Conservation (phyloP, 2,113 vertebrate genomes). For the Gallinago jamesoni region DNA sequence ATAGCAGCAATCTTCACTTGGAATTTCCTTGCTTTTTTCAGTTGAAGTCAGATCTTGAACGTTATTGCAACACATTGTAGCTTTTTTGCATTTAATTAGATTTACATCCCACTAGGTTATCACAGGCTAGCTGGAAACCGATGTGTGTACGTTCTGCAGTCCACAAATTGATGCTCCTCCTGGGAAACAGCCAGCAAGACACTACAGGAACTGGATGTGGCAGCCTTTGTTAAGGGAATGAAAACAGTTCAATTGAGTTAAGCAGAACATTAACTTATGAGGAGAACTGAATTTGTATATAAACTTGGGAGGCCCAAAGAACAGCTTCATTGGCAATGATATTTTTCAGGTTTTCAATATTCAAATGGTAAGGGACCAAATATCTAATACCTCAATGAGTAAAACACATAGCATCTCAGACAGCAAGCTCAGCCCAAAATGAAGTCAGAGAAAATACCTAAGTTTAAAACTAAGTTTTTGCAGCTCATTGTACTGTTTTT, state of each 20-base stretch:
- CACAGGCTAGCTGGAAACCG: neutral
- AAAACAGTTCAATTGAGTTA: slow-evolving; percentile 20
- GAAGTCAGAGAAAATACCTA: neutral
- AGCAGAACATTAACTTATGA: neutral
- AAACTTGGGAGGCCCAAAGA: neutral
- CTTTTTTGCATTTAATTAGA: neutral
- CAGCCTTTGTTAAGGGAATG: neutral
- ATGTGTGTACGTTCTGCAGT: neutral
- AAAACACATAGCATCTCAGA: neutral
- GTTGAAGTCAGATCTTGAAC: neutral
- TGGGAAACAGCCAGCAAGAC: neutral
- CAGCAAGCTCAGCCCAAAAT: neutral
- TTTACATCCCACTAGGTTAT: neutral
- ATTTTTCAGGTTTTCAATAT: neutral
- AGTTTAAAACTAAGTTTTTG: neutral
- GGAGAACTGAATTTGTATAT: neutral
- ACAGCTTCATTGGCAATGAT: neutral
- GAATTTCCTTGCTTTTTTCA: neutral
- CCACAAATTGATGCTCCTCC: neutral
- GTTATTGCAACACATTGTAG: neutral
- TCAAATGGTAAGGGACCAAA: neutral
- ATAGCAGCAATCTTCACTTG: neutral
- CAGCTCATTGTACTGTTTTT: neutral
- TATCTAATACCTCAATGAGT: neutral
- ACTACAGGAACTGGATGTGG: neutral